A percentile compares a stretch with the other conserved stretches of the same genome.
Evolutionary conservation across 2,113 vertebrate genomes (phyloP).

Genomic region (Hipposideros armiger): DNA sequence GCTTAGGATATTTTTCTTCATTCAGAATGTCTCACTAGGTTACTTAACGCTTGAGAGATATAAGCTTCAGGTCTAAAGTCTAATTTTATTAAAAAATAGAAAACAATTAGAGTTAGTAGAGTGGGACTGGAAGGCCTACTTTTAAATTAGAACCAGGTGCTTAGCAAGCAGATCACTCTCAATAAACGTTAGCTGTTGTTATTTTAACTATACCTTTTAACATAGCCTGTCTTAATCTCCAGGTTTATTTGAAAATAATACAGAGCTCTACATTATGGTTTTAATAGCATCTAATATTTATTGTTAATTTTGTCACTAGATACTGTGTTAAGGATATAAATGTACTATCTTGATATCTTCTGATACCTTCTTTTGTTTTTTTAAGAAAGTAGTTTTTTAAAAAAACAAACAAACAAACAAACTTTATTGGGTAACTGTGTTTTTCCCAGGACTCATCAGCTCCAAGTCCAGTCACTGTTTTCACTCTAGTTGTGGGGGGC

Average conservation of each 20-base stretch:
- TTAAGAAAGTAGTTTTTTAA: too few relatives aligned
- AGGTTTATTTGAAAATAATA: slow-evolving; percentile 12
- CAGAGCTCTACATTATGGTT: not conserved
- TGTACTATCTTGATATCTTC: not conserved
- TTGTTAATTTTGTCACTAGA: slow-evolving; percentile 33
- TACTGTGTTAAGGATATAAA: not conserved
- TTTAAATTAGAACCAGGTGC: not conserved
- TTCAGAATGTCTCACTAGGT: not conserved
- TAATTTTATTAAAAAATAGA: slow-evolving; percentile 20
- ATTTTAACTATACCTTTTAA: not conserved
- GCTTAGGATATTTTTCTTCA: slow-evolving; percentile 22
- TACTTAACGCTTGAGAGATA: slow-evolving; percentile 20
- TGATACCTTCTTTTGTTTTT: not conserved
- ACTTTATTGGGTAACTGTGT: too few relatives aligned
- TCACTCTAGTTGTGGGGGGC: too few relatives aligned
- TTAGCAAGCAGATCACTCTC: slow-evolving; percentile 5
- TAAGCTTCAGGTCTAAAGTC: slow-evolving; percentile 27
- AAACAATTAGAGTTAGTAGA: not conserved
- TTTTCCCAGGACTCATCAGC: too few relatives aligned
- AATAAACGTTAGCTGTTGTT: not conserved
- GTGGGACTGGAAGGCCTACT: not conserved
- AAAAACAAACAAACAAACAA: too few relatives aligned
- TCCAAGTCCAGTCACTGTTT: too few relatives aligned
- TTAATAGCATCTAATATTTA: slow-evolving; percentile 18
- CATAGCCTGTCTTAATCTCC: not conserved